Percentiles rank a stretch among this genome's conserved stretches.
These are phyloP conservation scores for Ceratosolen solmsi DNA, from an alignment of 1,140 invertebrate genomes.

Conservation along the genomic window DNA sequence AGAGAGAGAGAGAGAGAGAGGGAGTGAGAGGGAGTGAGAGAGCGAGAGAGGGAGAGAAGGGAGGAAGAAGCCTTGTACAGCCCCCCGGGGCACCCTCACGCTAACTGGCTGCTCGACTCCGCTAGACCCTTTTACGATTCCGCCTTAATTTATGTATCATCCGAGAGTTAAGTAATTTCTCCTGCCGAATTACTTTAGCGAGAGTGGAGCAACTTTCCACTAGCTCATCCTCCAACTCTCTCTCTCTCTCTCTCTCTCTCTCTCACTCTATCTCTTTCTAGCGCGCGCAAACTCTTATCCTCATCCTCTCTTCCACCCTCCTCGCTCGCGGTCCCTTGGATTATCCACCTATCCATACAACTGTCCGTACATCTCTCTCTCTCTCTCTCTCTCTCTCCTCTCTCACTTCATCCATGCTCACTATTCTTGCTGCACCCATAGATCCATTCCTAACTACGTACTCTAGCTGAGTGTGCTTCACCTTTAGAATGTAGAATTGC, in stretches of 20 bases:
- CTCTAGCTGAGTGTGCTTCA: not conserved
- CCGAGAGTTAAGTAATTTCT: constrained; percentile 75
- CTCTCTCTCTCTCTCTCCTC: not conserved
- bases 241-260: constrained; percentile 7
- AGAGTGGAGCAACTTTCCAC: constrained; percentile 43
- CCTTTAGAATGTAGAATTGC: not conserved
- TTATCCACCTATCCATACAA: not conserved
- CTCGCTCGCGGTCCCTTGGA: not conserved
- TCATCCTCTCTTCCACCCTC: not conserved
- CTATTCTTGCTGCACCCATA: constrained; percentile 10
- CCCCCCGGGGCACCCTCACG: constrained; percentile 74
- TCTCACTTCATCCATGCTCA: not conserved
- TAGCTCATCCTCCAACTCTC: not conserved
- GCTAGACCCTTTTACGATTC: constrained; percentile 72
- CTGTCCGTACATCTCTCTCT: constrained; percentile 5
- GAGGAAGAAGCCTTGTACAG: constrained; percentile 63
- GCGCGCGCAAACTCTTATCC: too few species aligned
- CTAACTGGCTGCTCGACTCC: constrained; percentile 73
- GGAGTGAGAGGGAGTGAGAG: constrained; percentile 36
- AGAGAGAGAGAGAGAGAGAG: constrained; percentile 34
- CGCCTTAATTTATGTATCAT: constrained; percentile 75
- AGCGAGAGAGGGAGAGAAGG: constrained; percentile 39
- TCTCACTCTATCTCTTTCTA: not conserved
- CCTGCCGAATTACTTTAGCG: constrained; percentile 69
- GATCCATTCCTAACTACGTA: not conserved